Evolutionary conservation across 2,888 invertebrate genomes (phyloP).

Genomic region (Leptopilina drosophilae): DNA sequence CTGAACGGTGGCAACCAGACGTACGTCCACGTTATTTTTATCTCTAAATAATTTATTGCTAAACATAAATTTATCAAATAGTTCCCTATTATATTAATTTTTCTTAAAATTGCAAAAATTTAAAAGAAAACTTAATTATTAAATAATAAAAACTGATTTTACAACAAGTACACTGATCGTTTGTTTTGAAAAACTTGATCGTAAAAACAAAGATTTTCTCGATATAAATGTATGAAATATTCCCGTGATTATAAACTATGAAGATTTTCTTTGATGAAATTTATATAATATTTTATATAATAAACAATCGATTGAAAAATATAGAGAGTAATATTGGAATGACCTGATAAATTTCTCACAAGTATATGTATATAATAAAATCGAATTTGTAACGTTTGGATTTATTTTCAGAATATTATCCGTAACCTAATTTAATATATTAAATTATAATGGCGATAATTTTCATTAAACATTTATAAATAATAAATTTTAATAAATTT

Average conservation of each 20-base stretch:
- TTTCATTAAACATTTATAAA: background rate
- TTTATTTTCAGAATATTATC: background rate
- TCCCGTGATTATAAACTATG: too few species aligned
- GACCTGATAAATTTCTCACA: conserved; percentile 3
- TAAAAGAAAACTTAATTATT: too few species aligned
- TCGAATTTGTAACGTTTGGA: background rate
- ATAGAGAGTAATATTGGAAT: conserved; percentile 20
- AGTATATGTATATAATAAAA: background rate
- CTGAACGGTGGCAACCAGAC: conserved; percentile 8
- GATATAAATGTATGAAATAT: too few species aligned
- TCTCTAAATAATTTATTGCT: background rate
- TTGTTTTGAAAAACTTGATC: too few species aligned
- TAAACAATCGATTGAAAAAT: background rate
- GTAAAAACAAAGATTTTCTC: too few species aligned
- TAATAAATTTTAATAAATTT: too few species aligned
- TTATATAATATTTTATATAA: background rate
- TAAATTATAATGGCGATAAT: background rate
- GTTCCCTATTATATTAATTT: too few species aligned
- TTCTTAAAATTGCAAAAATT: too few species aligned
- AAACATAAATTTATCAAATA: background rate
- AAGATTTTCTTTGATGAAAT: background rate
- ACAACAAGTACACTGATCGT: too few species aligned
- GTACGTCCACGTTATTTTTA: background rate
- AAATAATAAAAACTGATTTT: too few species aligned
- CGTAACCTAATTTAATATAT: background rate